These are phyloP conservation scores for Gymnarchus niloticus DNA, from an alignment of 2,113 vertebrate species.

Conservation along the genomic window DNA sequence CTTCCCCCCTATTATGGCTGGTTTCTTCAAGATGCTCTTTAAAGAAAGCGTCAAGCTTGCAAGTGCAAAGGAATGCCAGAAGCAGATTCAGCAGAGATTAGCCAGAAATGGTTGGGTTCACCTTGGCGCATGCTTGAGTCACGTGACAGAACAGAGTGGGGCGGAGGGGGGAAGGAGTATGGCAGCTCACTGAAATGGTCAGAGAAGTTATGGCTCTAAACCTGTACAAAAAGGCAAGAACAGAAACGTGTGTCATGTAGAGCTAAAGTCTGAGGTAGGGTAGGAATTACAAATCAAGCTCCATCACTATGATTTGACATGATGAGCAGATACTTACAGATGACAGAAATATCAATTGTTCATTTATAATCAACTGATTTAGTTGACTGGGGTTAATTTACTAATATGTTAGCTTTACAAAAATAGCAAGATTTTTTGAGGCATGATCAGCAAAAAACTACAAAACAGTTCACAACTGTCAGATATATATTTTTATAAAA, in stretches of 20 bases:
- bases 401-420: background rate
- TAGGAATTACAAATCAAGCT: background rate
- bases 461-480: background rate
- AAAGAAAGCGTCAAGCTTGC: constrained; percentile 58
- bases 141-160: constrained; percentile 78
- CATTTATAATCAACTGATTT: background rate
- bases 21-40: constrained; percentile 48
- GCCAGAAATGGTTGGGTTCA: constrained; percentile 60
- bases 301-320: background rate
- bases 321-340: background rate
- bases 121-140: constrained; percentile 84
- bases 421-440: background rate
- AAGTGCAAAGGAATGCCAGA: constrained; percentile 66
- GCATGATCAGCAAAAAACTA: background rate
- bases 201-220: constrained; percentile 70
- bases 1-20: constrained; percentile 29
- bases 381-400: background rate
- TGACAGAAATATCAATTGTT: background rate
- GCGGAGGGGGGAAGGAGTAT: constrained; percentile 66
- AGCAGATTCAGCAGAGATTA: constrained; percentile 71
- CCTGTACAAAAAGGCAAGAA: constrained; percentile 23
- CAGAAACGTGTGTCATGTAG: constrained; percentile 15
- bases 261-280: background rate
- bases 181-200: constrained; percentile 94
- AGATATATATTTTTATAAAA: too few relatives aligned